phyloP scores from a whole-genome alignment of 2,113 vertebrate species.

The Laterallus jamaicensis region DNA sequence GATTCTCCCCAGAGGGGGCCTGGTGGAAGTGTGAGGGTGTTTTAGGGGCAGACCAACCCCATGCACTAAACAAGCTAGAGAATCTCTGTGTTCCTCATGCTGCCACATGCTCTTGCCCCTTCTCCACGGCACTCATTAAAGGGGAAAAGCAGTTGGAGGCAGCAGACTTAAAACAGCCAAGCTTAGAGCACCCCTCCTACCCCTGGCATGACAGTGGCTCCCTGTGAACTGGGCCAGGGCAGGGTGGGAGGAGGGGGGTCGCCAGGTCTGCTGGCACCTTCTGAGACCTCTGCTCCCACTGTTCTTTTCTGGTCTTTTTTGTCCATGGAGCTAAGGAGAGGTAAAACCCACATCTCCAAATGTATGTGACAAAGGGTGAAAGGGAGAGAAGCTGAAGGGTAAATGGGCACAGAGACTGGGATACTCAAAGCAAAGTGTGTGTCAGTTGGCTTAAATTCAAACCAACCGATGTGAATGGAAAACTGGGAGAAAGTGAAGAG shows the following conservation, averaged over 20 bases:
- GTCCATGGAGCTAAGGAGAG: neutral
- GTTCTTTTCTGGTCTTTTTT: neutral
- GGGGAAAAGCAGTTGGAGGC: neutral
- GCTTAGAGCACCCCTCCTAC: neutral
- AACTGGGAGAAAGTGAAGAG: neutral
- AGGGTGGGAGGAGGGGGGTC: neutral
- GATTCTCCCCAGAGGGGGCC: neutral
- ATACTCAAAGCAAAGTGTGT: neutral
- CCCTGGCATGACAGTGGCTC: neutral
- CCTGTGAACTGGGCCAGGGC: neutral
- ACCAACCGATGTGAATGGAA: neutral
- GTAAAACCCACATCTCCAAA: neutral
- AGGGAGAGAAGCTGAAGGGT: neutral
- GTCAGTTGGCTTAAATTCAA: neutral
- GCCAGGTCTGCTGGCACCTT: neutral
- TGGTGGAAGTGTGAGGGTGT: neutral
- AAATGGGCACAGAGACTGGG: neutral
- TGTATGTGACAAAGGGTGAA: neutral
- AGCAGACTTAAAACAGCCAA: neutral
- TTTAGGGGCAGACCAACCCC: neutral
- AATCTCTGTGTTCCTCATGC: neutral
- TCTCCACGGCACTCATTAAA: neutral
- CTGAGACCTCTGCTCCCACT: neutral
- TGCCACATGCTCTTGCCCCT: neutral
- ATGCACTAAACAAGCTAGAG: neutral